A percentile compares a stretch with the other conserved stretches of the same genome.
These are phyloP conservation scores for Hemicordylus capensis DNA, from an alignment of 2,113 vertebrate genomes.

Conservation along the genomic window DNA sequence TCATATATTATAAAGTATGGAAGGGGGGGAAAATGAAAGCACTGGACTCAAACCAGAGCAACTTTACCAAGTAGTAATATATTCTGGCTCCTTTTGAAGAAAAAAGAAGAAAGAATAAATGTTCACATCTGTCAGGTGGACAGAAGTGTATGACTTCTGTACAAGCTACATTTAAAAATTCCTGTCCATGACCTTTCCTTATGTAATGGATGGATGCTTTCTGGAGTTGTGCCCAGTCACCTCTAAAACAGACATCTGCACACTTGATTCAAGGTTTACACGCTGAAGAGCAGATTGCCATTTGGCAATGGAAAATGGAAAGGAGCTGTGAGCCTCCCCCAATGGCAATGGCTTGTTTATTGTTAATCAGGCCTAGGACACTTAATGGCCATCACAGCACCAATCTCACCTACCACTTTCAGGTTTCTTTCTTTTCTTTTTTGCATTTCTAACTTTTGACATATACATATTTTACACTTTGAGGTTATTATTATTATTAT, in stretches of 20 bases:
- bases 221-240: slow-evolving; percentile 65
- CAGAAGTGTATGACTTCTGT: slow-evolving; percentile 72
- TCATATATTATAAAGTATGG: slow-evolving; percentile 84
- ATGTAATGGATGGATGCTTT: slow-evolving; percentile 44
- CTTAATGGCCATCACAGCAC: slow-evolving; percentile 74
- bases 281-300: slow-evolving; percentile 57
- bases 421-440: slow-evolving; percentile 35
- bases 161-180: slow-evolving; percentile 71
- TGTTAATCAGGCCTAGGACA: slow-evolving; percentile 71
- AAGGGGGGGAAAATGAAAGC: slow-evolving; percentile 76
- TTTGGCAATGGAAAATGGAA: slow-evolving; percentile 60
- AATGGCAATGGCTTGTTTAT: slow-evolving; percentile 74
- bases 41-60: slow-evolving; percentile 80
- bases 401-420: slow-evolving; percentile 63
- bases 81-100: slow-evolving; percentile 77
- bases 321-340: slow-evolving; percentile 52
- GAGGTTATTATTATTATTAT: slow-evolving; percentile 77
- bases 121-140: slow-evolving; percentile 75
- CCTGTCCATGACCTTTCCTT: slow-evolving; percentile 48
- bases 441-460: slow-evolving; percentile 79
- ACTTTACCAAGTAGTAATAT: slow-evolving; percentile 78
- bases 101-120: slow-evolving; percentile 68
- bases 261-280: slow-evolving; percentile 58
- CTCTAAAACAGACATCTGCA: slow-evolving; percentile 58
- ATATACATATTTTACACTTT: slow-evolving; percentile 77